phyloP scores from a whole-genome alignment of 1,140 invertebrate genomes.

The Phenacoccus solenopsis region DNA sequence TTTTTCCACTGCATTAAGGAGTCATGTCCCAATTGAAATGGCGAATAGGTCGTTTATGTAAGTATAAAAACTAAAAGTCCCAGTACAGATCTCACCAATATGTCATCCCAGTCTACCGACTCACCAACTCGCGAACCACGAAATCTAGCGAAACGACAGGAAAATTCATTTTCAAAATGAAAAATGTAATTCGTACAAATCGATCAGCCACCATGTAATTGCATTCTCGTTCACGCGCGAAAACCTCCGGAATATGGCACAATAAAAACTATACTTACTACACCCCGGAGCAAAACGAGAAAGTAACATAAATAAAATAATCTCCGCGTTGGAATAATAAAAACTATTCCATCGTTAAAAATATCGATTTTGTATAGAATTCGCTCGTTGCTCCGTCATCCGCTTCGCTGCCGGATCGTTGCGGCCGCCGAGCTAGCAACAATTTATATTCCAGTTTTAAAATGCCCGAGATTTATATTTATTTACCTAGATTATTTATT shows the following conservation, averaged over 20 bases:
- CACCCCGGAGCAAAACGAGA: neutral
- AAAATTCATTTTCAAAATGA: neutral
- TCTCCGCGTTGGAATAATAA: neutral
- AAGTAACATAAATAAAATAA: conserved; percentile 4
- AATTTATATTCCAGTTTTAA: neutral
- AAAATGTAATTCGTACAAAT: neutral
- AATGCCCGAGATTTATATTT: neutral
- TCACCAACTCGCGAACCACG: too few species aligned
- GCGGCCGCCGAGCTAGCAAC: neutral
- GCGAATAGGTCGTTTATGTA: too few species aligned
- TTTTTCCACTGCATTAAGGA: too few species aligned
- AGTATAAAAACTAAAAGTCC: too few species aligned
- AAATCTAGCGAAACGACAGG: too few species aligned
- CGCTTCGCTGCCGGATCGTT: too few species aligned
- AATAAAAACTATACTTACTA: conserved; percentile 3
- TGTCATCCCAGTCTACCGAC: too few species aligned
- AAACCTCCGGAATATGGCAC: neutral
- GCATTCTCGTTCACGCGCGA: neutral
- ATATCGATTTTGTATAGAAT: neutral
- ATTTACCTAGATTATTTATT: neutral
- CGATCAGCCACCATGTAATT: neutral
- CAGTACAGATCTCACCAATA: too few species aligned
- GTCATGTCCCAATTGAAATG: too few species aligned
- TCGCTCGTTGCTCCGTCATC: too few species aligned
- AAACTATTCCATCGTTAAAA: neutral